A percentile compares a stretch with the other conserved stretches of the same genome.
phyloP scores from a whole-genome alignment of 2,113 vertebrate species.

The Nicator chloris region DNA sequence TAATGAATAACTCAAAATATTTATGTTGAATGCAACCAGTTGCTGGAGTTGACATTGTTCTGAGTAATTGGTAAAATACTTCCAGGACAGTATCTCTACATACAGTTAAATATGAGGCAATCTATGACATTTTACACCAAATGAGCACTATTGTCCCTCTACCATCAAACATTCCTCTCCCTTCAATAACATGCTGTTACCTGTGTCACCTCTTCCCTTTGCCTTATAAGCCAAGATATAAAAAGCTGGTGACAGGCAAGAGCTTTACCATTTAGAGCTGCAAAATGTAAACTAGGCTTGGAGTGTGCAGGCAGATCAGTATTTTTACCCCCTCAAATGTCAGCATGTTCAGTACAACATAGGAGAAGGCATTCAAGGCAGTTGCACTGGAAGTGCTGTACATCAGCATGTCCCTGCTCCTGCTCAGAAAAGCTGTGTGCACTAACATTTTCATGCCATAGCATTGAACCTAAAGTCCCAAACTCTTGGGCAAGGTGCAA shows the following conservation, averaged over 20 bases:
- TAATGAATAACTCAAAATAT: background rate
- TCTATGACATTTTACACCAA: background rate
- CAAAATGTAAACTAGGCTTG: background rate
- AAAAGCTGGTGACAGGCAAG: background rate
- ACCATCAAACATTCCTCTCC: background rate
- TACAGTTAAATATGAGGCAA: background rate
- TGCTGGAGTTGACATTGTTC: background rate
- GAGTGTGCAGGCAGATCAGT: rapidly evolving
- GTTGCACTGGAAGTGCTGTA: background rate
- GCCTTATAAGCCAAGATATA: background rate
- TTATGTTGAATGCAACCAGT: background rate
- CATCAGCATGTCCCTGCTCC: background rate
- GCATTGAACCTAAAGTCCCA: background rate
- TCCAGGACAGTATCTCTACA: background rate
- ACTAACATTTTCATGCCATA: background rate
- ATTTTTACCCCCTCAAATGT: background rate
- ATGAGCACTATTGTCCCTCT: background rate
- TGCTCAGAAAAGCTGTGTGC: background rate
- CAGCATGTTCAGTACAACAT: rapidly evolving
- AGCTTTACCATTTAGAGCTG: background rate
- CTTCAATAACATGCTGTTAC: background rate
- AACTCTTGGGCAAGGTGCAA: background rate
- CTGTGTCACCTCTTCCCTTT: background rate
- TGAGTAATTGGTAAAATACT: background rate
- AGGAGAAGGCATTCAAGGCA: background rate